Percentiles rank a stretch among this genome's conserved stretches.
phyloP scores from a whole-genome alignment of 2,888 invertebrate species.

The Platynereis dumerilii region DNA sequence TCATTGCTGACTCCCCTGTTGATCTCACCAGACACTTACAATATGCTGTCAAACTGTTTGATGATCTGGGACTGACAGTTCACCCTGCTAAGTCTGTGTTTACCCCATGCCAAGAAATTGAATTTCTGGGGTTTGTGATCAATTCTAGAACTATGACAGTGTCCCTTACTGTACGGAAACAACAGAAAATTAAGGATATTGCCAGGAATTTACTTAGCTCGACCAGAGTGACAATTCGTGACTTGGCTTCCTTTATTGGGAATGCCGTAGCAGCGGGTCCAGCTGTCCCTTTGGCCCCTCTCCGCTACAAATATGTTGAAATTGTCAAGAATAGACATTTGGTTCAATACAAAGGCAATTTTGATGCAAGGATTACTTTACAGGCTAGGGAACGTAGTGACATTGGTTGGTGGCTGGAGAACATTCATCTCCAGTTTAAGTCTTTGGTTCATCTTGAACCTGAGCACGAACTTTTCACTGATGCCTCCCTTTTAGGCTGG shows the following conservation, averaged over 20 bases:
- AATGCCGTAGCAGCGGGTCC: conserved; percentile 6
- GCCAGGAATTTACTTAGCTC: neutral
- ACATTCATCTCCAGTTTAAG: neutral
- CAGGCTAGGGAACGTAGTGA: neutral
- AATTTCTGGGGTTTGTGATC: conserved; percentile 34
- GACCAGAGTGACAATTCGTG: conserved; percentile 7
- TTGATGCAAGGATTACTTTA: conserved; percentile 1
- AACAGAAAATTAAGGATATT: neutral
- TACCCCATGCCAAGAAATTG: conserved; percentile 22
- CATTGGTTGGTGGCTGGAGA: conserved; percentile 13
- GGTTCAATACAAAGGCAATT: neutral
- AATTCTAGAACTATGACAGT: conserved; percentile 33
- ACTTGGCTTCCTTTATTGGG: conserved; percentile 11
- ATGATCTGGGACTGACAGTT: conserved; percentile 27
- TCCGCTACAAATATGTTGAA: conserved; percentile 12
- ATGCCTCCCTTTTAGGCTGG: conserved; percentile 15
- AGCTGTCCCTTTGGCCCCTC: conserved; percentile 4
- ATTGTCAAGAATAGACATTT: conserved; percentile 1
- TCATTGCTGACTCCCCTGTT: conserved; percentile 14
- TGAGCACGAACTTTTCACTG: neutral
- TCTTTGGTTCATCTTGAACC: neutral
- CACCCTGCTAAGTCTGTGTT: conserved; percentile 30
- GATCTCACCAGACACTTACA: conserved; percentile 15
- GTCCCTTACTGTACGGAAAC: conserved; percentile 21
- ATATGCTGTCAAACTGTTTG: conserved; percentile 19